phyloP scores from a whole-genome alignment of 1,140 invertebrate species.

The Zeugodacus cucurbitae region DNA sequence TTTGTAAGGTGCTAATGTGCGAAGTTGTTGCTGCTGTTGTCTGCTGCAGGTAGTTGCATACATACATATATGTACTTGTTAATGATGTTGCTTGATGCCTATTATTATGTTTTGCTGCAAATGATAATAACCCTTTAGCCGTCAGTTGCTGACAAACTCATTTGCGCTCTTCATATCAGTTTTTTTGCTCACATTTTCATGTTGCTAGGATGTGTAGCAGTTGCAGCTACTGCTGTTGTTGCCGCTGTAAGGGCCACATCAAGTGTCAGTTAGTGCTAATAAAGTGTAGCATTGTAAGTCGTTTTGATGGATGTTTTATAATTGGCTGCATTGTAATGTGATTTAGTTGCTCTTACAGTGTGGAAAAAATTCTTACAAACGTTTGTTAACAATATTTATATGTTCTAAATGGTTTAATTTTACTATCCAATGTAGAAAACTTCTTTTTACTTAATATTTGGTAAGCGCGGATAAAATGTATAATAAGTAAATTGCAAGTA shows the following conservation, averaged over 20 bases:
- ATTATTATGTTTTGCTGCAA: background rate
- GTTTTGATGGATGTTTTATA: slow-evolving; percentile 34
- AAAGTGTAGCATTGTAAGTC: slow-evolving; percentile 35
- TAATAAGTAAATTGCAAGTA: background rate
- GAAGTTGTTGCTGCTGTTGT: background rate
- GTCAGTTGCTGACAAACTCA: slow-evolving; percentile 29
- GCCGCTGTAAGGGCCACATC: background rate
- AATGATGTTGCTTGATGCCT: background rate
- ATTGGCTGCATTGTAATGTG: slow-evolving; percentile 28
- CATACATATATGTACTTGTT: background rate
- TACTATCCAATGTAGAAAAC: no score
- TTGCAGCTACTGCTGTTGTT: background rate
- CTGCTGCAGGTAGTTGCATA: background rate
- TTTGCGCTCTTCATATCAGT: background rate
- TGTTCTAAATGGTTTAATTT: no score
- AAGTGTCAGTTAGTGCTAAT: background rate
- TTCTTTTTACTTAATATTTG: no score
- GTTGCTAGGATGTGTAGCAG: background rate
- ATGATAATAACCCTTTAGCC: slow-evolving; percentile 21
- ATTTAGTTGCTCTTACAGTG: background rate
- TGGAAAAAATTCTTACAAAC: background rate
- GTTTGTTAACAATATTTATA: no score
- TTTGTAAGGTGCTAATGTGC: slow-evolving; percentile 33
- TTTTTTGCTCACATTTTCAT: background rate
- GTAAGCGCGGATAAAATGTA: background rate